These are phyloP conservation scores for Noctua fimbriata DNA, from an alignment of 2,888 invertebrate genomes.

Conservation along the genomic window DNA sequence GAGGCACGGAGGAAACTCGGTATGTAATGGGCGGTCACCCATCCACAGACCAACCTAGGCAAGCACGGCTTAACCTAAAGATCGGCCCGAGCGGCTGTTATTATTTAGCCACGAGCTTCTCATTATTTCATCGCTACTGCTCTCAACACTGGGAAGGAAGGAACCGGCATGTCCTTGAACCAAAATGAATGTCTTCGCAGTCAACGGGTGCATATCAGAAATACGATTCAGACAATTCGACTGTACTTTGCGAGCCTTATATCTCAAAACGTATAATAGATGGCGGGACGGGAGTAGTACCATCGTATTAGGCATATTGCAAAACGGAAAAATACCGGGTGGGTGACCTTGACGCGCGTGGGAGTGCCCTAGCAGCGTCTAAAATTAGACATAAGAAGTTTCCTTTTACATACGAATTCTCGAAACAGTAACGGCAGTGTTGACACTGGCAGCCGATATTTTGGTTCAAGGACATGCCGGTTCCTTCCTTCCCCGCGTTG, in stretches of 20 bases:
- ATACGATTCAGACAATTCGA: background rate
- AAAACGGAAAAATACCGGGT: background rate
- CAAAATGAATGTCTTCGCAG: background rate
- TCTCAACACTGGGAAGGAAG: too few species aligned
- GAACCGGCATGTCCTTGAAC: too few species aligned
- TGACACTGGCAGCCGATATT: background rate
- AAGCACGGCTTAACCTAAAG: too few species aligned
- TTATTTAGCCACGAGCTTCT: too few species aligned
- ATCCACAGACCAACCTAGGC: too few species aligned
- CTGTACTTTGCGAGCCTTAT: background rate
- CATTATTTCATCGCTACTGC: too few species aligned
- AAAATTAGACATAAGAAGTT: background rate
- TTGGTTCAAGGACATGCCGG: background rate
- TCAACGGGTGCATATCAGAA: background rate
- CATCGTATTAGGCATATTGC: background rate
- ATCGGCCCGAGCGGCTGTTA: too few species aligned
- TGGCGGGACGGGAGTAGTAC: background rate
- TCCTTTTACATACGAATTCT: background rate
- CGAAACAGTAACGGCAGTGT: background rate
- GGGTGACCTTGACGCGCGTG: background rate
- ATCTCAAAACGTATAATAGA: background rate
- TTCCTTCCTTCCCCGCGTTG: background rate
- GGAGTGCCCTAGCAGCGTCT: background rate
- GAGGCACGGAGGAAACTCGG: too few species aligned
- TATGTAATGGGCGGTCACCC: too few species aligned